Percentiles rank a stretch among this genome's conserved stretches.
phyloP scores from a whole-genome alignment of 2,888 invertebrate genomes.

The Athalia rosae region DNA sequence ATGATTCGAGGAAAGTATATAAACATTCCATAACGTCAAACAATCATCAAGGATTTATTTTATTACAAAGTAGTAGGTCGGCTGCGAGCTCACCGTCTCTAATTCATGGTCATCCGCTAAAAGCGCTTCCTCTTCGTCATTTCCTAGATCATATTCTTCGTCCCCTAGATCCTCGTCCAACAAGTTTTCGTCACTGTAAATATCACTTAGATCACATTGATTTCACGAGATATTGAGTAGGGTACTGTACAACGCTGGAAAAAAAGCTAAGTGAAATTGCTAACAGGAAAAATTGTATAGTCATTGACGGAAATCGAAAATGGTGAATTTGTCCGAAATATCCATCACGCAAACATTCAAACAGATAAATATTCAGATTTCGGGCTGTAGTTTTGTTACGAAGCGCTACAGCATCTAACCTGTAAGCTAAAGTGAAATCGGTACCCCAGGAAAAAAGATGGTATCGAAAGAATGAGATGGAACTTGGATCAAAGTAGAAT shows the following conservation, averaged over 20 bases:
- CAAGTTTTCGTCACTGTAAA: conserved; percentile 70
- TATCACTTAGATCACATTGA: too few relatives aligned
- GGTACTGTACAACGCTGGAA: too few relatives aligned
- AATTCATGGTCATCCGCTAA: conserved; percentile 73
- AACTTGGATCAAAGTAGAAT: too few relatives aligned
- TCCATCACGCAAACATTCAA: background rate
- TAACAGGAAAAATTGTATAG: too few relatives aligned
- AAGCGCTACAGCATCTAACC: conserved; percentile 25
- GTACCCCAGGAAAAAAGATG: background rate
- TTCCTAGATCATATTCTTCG: conserved; percentile 73
- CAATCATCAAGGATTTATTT: conserved; percentile 38
- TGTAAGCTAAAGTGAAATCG: background rate
- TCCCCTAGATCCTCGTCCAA: conserved; percentile 73
- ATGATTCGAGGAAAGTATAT: conserved; percentile 35
- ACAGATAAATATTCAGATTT: background rate
- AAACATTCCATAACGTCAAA: conserved; percentile 32
- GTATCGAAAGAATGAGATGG: background rate
- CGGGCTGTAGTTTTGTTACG: background rate
- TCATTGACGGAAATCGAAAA: conserved; percentile 30
- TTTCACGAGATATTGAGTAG: too few relatives aligned
- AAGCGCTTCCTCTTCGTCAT: conserved; percentile 74
- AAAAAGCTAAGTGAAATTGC: too few relatives aligned
- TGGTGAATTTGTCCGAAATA: conserved; percentile 44
- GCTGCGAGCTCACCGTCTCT: conserved; percentile 68
- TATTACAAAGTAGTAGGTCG: conserved; percentile 42